Base-by-base conservation (phyloP, 2,888 invertebrate genomes). In the Coremacera marginata region DNA sequence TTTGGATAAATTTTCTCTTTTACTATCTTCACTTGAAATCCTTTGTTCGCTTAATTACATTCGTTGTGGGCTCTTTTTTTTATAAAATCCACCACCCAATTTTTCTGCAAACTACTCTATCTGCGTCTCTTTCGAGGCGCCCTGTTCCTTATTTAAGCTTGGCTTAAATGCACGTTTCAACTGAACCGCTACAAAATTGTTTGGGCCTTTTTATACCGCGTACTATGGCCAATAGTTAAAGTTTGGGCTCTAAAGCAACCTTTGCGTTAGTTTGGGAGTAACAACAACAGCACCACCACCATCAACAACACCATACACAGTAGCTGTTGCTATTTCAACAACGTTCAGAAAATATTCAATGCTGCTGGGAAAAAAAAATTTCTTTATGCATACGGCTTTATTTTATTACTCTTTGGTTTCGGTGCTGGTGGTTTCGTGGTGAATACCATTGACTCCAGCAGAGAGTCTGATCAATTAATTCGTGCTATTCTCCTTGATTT, bases 171-270 rank as follows among this genome's bases (percentile, higher is more conserved):
- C 57, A 63, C 73, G 73, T 60, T 82, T 84, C 81, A 83, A 87
- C 87, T 87, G 87, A 87, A 84, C 84, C 83, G 83, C 84, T 81
- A 81, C 81, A 84, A 85, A 84, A 82, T 80, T 82, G 82, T 83
- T 82, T 83, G 83, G 83, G 84, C 83, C 85, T 86, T 87, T 87
- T 86, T 87, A 87, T 87, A 87, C 84, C 80, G 70, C 83, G 82
- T 82, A 81, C 80, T 80, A 78, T 44, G 77, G 62, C 16, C 74
- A 52, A 63, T 73, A 73, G 11, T 31, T 62, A 70, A 70, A 72
- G 75, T 60, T 71, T 62, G 19, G 70, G 68, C 74, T 74, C 55
- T 3, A 55, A 52, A 55, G 52, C 65, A 65, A 74, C 65, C 51
- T 74, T 68, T 62, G 34, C 71, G 60, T 44, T 34, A 55, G 52